Evolutionary conservation across 2,113 vertebrate species (phyloP).

Genomic region (Ramphastos sulfuratus): DNA sequence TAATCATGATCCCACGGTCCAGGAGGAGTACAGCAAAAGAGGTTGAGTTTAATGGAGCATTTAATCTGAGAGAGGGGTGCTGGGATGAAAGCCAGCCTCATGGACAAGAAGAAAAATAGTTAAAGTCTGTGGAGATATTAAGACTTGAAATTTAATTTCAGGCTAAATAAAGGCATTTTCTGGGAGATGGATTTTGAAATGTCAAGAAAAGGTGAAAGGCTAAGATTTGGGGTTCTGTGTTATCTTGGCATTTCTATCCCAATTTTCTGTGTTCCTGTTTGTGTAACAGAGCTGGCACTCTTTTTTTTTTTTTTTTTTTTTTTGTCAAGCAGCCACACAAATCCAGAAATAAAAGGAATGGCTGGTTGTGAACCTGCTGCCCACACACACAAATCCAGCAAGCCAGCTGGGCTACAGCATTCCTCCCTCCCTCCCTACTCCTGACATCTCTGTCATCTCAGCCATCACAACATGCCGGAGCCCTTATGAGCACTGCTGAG

Average conservation of each 20-base stretch:
- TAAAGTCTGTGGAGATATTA: neutral
- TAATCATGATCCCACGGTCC: neutral
- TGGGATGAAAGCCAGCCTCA: neutral
- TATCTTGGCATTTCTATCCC: neutral
- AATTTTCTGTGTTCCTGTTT: neutral
- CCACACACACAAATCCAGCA: neutral
- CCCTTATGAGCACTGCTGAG: neutral
- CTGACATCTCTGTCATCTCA: neutral
- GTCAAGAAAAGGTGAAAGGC: neutral
- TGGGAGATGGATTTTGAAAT: neutral
- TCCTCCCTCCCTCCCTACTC: neutral
- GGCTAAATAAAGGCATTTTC: neutral
- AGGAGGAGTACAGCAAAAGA: neutral
- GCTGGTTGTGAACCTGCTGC: neutral
- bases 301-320: neutral
- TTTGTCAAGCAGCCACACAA: neutral
- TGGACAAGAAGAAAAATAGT: neutral
- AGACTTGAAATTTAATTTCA: neutral
- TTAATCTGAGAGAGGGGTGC: neutral
- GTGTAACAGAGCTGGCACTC: neutral
- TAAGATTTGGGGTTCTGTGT: neutral
- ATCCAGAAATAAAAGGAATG: constrained; percentile 36
- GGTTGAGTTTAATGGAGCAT: neutral
- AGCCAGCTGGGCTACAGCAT: neutral
- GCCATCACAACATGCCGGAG: neutral